phyloP scores from a whole-genome alignment of 2,797 vertebrate genomes.

The Halcyon smyrnensis region DNA sequence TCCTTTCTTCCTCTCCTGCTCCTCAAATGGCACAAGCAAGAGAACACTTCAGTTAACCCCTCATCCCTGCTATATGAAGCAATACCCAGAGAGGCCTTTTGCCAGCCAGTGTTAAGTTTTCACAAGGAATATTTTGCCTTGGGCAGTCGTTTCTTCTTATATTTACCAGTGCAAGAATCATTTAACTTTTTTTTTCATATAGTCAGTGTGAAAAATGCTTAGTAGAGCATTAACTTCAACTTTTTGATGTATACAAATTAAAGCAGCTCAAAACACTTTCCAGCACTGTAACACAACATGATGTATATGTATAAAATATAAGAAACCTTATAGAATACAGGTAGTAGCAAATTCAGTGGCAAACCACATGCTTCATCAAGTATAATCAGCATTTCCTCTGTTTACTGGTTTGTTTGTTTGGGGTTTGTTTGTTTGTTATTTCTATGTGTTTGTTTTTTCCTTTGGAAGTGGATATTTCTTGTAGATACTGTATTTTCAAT shows the following conservation, averaged over 20 bases:
- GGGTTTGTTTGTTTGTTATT: too few species aligned
- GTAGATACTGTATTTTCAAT: background rate
- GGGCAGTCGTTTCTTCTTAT: background rate
- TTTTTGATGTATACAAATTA: background rate
- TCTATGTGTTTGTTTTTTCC: background rate
- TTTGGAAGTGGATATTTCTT: background rate
- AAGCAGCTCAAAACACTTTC: background rate
- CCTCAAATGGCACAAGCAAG: background rate
- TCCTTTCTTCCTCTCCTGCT: background rate
- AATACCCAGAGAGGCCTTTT: background rate
- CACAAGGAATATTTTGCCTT: background rate
- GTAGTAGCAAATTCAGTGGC: background rate
- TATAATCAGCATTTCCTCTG: background rate
- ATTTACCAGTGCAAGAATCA: background rate
- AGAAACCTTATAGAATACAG: background rate
- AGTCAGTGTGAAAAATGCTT: background rate
- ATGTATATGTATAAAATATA: background rate
- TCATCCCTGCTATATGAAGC: background rate
- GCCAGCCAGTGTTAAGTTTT: background rate
- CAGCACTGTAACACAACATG: background rate
- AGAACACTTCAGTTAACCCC: background rate
- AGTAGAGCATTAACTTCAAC: background rate
- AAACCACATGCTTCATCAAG: background rate
- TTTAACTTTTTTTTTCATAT: background rate
- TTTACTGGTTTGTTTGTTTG: too few species aligned